Conservation (phyloP, 2,888 invertebrate genomes). For the Meandrusa payeni region DNA sequence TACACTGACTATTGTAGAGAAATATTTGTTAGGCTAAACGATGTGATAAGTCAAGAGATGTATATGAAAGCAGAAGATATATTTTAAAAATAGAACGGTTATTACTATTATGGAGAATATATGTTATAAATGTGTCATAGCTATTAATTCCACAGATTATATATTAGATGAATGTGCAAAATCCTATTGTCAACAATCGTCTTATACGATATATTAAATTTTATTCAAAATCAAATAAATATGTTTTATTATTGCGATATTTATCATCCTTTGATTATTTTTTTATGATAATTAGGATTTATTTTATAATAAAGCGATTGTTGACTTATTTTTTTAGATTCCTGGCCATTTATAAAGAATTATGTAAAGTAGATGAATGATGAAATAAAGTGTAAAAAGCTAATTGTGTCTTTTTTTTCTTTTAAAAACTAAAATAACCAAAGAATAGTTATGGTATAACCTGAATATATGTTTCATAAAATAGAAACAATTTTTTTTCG, state of each 20-base stretch:
- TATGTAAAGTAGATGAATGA: conserved; percentile 18
- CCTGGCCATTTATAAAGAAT: conserved; percentile 15
- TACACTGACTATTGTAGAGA: conserved; percentile 79
- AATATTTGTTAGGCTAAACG: conserved; percentile 70
- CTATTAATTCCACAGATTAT: conserved; percentile 2
- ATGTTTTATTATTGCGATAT: too few relatives aligned
- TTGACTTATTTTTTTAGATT: conserved; percentile 12
- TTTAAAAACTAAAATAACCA: too few relatives aligned
- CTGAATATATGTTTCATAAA: too few relatives aligned
- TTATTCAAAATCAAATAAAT: background rate
- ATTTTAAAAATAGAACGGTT: conserved; percentile 37
- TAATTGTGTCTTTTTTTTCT: background rate
- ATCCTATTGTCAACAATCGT: conserved; percentile 15
- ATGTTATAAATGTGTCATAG: conserved; percentile 17
- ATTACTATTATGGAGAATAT: conserved; percentile 21
- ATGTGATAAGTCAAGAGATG: conserved; percentile 72
- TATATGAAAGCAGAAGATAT: conserved; percentile 37
- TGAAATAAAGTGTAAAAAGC: conserved; percentile 11
- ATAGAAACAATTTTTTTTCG: too few relatives aligned
- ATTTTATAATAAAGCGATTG: conserved; percentile 8
- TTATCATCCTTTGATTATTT: too few relatives aligned
- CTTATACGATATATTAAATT: conserved; percentile 1
- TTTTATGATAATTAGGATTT: background rate
- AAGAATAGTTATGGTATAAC: too few relatives aligned
- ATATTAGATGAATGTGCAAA: conserved; percentile 15